phyloP scores from a whole-genome alignment of 2,888 invertebrate genomes.

The Invenusta paracnida region DNA sequence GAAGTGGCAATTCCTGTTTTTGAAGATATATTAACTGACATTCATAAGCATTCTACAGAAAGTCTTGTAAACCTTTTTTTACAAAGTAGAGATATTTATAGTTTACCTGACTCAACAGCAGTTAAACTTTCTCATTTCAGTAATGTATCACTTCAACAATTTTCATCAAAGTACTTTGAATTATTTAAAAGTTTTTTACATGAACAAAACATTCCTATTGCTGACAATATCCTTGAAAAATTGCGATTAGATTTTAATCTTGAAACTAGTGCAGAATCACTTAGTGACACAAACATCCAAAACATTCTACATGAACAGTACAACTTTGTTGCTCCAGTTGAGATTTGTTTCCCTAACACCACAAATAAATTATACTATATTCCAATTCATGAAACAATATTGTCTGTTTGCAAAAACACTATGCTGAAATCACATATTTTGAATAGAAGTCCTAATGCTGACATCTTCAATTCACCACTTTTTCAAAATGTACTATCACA shows the following conservation, averaged over 20 bases:
- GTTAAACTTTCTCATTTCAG: neutral
- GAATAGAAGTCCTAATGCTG: neutral
- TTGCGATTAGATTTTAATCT: neutral
- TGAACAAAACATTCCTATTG: neutral
- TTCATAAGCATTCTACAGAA: neutral
- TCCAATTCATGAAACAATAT: neutral
- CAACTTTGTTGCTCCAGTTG: neutral
- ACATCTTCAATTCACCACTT: neutral
- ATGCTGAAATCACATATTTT: neutral
- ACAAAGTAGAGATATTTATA: neutral
- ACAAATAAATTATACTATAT: neutral
- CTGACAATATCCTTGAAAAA: neutral
- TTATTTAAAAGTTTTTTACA: neutral
- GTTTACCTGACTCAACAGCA: neutral
- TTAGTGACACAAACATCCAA: neutral
- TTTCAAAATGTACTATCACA: neutral
- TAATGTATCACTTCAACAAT: neutral
- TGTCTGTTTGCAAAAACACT: neutral
- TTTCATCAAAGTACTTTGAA: neutral
- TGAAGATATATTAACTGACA: neutral
- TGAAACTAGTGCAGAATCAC: neutral
- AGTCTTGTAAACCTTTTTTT: neutral
- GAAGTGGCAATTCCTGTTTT: neutral
- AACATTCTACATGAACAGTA: neutral
- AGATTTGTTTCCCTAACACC: neutral